Evolutionary conservation across 2,888 invertebrate genomes (phyloP).

Genomic region (Brassicogethes aeneus): DNA sequence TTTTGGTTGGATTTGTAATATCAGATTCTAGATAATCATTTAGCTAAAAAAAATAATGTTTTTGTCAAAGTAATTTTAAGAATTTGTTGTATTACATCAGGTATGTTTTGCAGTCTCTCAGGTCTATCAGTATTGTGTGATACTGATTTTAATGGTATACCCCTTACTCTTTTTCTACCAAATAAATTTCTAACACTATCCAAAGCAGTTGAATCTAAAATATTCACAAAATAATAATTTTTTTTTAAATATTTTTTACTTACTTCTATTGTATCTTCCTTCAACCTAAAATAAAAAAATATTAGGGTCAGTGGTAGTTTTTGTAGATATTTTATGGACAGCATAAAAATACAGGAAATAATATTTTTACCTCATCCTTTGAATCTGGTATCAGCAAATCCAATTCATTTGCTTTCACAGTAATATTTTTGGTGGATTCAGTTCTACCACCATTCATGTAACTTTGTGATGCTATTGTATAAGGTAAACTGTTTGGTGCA

Average conservation of each 20-base stretch:
- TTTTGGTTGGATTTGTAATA: too few species aligned
- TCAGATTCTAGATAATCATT: too few species aligned
- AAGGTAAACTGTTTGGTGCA: slow-evolving; percentile 58
- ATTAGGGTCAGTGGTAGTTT: too few species aligned
- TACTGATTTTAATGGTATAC: not conserved
- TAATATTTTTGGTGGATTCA: slow-evolving; percentile 73
- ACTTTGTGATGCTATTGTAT: slow-evolving; percentile 74
- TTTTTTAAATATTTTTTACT: not conserved
- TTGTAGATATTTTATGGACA: not conserved
- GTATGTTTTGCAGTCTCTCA: too few species aligned
- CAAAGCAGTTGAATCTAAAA: not conserved
- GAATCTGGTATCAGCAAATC: slow-evolving; percentile 27
- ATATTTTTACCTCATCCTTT: slow-evolving; percentile 14
- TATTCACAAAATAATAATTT: not conserved
- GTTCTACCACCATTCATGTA: slow-evolving; percentile 76
- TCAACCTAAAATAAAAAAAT: not conserved
- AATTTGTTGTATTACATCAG: too few species aligned
- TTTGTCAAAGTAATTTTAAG: too few species aligned
- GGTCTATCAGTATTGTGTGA: too few species aligned
- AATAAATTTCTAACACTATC: not conserved
- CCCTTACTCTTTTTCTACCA: not conserved
- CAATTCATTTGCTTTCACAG: slow-evolving; percentile 57
- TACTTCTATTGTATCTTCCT: not conserved
- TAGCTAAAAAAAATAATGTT: too few species aligned
- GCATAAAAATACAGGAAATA: too few species aligned